These are phyloP conservation scores for Coracias cyanogaster DNA, from an alignment of 2,797 vertebrate genomes.

Conservation along the genomic window DNA sequence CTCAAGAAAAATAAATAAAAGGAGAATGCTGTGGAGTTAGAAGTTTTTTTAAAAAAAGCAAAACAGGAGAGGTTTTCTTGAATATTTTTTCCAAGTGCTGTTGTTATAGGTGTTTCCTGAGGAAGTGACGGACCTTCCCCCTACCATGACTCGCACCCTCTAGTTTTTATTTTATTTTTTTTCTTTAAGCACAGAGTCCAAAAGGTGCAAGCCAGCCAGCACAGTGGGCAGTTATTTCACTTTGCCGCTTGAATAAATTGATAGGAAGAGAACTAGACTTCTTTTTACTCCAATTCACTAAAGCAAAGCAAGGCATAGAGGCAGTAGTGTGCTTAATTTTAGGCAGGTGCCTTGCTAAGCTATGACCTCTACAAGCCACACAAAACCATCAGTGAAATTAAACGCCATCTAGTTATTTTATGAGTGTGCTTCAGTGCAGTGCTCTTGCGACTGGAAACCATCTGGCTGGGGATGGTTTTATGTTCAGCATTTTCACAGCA, in stretches of 20 bases:
- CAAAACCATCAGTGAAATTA: background rate
- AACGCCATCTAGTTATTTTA: background rate
- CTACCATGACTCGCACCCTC: conserved; percentile 18
- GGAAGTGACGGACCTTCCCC: conserved; percentile 50
- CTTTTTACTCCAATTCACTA: background rate
- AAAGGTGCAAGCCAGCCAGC: background rate
- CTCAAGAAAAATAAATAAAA: conserved; percentile 68
- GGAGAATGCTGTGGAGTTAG: conserved; percentile 29
- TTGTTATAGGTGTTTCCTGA: conserved; percentile 77
- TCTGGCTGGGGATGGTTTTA: background rate
- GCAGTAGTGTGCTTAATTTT: background rate
- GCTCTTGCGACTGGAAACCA: background rate
- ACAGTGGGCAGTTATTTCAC: conserved; percentile 31
- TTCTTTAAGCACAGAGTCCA: background rate
- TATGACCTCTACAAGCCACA: background rate
- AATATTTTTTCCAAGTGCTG: conserved; percentile 62
- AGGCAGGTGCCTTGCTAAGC: conserved; percentile 33
- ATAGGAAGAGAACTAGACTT: background rate
- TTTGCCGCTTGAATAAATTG: conserved; percentile 7
- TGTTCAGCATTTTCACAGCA: background rate
- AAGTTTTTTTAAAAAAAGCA: background rate
- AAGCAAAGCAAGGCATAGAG: background rate
- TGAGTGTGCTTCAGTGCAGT: background rate
- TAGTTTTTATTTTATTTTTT: background rate
- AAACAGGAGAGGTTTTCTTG: conserved; percentile 58